These are phyloP conservation scores for Calyptommatus sinebrachiatus DNA, from an alignment of 2,113 vertebrate genomes.

Conservation along the genomic window DNA sequence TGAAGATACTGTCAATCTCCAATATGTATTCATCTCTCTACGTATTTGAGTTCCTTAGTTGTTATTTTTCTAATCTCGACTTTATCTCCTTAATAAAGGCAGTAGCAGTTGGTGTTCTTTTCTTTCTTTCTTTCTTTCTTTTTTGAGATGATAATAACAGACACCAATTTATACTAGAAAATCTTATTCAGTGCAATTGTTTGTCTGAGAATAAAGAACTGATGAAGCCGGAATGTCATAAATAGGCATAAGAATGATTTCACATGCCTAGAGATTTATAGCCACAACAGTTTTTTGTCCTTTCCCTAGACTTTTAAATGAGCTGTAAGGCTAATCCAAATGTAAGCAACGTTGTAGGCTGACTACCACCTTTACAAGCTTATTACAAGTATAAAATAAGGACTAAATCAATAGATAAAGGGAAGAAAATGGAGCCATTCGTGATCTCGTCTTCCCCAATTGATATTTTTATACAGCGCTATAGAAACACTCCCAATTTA, in stretches of 20 bases:
- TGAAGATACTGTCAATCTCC: background rate
- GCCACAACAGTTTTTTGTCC: slow-evolving; percentile 62
- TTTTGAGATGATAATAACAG: too few relatives aligned
- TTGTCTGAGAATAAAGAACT: slow-evolving; percentile 23
- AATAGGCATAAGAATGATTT: slow-evolving; percentile 42
- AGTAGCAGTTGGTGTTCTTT: too few relatives aligned
- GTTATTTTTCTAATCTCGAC: background rate
- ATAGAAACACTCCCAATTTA: slow-evolving; percentile 73
- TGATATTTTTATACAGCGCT: slow-evolving; percentile 75
- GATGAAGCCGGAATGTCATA: background rate
- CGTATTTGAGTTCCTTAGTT: background rate
- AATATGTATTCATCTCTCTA: background rate
- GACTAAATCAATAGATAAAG: slow-evolving; percentile 70
- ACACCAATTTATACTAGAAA: too few relatives aligned
- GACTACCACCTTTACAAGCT: slow-evolving; percentile 60
- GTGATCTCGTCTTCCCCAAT: slow-evolving; percentile 59
- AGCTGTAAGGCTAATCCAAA: slow-evolving; percentile 64
- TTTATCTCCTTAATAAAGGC: background rate
- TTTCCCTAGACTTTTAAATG: slow-evolving; percentile 58
- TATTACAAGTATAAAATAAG: slow-evolving; percentile 69
- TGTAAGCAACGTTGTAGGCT: slow-evolving; percentile 58
- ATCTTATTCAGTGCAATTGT: slow-evolving; percentile 6
- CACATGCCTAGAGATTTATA: slow-evolving; percentile 52
- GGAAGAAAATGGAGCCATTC: slow-evolving; percentile 51
- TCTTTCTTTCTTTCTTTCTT: too few relatives aligned